Evolutionary conservation across 2,113 vertebrate genomes (phyloP), one percentile per base, ranked within the genome.

Genomic region (Engystomops pustulosus): DNA sequence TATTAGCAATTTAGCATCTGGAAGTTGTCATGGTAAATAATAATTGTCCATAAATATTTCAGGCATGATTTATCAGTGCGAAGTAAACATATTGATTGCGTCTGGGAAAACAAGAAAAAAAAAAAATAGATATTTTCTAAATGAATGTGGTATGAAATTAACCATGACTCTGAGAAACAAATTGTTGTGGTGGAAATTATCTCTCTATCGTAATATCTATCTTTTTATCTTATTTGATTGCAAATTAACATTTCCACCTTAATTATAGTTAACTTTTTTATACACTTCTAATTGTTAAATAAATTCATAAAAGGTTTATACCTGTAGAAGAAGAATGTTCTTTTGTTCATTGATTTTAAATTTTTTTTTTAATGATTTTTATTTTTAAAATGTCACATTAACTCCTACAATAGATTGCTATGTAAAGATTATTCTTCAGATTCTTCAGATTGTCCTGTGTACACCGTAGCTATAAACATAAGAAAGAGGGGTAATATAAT

Each of bases 1-100:
- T 78, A 75, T 68, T 84, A 69, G 74, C 83, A 85, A 85, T 85
- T 85, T 85, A 85, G 83, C 75, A 85, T 85, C 83, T 85, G 75
- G 83, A 85, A 85, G 83, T 85, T 85, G 83, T 85, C 83, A 79
- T 85, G 74, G 83, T 85, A 85, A 85, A 85, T 85, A 85, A 85
- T 85, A 79, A 85, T 85, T 79, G 83, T 85, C 83, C 51, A 85
- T 85, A 85, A 79, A 85, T 85, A 70, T 85, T 85, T 85, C 83
- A 85, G 75, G 34, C 65, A 45, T 85, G 83, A 85, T 85, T 85
- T 85, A 85, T 85, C 83, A 79, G 76, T 79, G 83, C 23, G 83
- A 85, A 79, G 83, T 58, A 85, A 85, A 85, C 83, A 70, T 85
- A 85, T 85, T 58, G 83, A 79, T 85, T 79, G 23, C 23, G 83